phyloP scores from a whole-genome alignment of 2,797 vertebrate genomes.

The Argyrosomus regius region DNA sequence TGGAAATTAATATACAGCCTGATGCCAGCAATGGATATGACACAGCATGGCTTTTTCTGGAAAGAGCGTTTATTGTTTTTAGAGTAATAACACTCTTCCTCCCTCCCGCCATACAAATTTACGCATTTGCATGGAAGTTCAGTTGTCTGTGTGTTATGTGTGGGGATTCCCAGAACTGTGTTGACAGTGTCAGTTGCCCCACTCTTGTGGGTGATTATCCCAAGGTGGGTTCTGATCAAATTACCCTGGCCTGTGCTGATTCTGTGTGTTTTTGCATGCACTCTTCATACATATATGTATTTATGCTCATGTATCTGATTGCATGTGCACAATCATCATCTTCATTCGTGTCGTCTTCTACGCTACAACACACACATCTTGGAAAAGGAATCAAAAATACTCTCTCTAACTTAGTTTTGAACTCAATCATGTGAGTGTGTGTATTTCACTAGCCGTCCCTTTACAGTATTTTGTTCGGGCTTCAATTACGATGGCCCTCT shows the following conservation, averaged over 20 bases:
- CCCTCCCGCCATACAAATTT: neutral
- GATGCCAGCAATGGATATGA: neutral
- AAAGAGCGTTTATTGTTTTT: neutral
- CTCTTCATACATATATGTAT: neutral
- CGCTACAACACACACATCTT: neutral
- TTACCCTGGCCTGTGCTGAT: slow-evolving; percentile 32
- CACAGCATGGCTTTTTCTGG: neutral
- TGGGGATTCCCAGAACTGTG: slow-evolving; percentile 70
- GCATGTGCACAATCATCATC: neutral
- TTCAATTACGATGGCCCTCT: slow-evolving; percentile 68
- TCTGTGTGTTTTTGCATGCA: slow-evolving; percentile 31
- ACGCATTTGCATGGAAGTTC: neutral
- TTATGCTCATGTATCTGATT: neutral
- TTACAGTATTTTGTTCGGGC: slow-evolving; percentile 63
- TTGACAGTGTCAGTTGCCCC: slow-evolving; percentile 49
- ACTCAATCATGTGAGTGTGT: neutral
- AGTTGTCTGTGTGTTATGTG: slow-evolving; percentile 17
- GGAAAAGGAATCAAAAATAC: neutral
- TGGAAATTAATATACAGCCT: neutral
- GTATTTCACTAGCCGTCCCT: slow-evolving; percentile 48
- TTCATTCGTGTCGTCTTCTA: slow-evolving; percentile 5
- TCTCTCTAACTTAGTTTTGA: neutral
- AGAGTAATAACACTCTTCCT: neutral
- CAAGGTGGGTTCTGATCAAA: slow-evolving; percentile 40
- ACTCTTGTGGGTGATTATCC: slow-evolving; percentile 29